These are phyloP conservation scores for Hermaeophaga mercurialis DNA, from an alignment of 2,888 invertebrate species.

Conservation along the genomic window DNA sequence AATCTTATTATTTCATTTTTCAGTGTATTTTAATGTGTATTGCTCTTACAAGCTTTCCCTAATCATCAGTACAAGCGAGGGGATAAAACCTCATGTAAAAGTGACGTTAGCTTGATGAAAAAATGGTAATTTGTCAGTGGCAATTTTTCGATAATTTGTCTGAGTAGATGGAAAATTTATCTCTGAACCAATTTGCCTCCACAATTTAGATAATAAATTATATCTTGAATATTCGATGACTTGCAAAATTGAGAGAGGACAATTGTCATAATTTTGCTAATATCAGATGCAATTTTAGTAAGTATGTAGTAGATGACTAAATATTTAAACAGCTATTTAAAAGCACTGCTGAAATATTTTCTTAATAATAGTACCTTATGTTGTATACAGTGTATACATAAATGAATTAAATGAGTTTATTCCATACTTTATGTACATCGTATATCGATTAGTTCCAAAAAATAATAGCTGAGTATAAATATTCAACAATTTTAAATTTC, in stretches of 20 bases:
- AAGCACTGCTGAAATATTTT: too few relatives aligned
- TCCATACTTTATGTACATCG: too few relatives aligned
- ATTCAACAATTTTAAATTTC: too few relatives aligned
- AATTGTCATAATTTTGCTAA: slow-evolving; percentile 8
- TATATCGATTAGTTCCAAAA: too few relatives aligned
- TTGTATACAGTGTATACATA: too few relatives aligned
- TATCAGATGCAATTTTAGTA: neutral
- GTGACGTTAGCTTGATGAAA: slow-evolving; percentile 23
- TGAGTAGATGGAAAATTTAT: neutral
- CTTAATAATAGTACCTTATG: too few relatives aligned
- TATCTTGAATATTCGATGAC: neutral
- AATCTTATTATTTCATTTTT: neutral
- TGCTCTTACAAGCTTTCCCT: neutral
- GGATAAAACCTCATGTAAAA: slow-evolving; percentile 17
- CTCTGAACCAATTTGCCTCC: slow-evolving; percentile 9
- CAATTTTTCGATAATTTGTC: slow-evolving; percentile 24
- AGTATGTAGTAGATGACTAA: too few relatives aligned
- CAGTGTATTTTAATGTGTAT: neutral
- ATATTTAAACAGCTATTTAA: too few relatives aligned
- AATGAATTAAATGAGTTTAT: too few relatives aligned
- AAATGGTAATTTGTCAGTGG: slow-evolving; percentile 27
- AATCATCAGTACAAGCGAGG: slow-evolving; percentile 12
- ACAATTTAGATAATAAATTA: slow-evolving; percentile 7
- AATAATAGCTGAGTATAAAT: too few relatives aligned
- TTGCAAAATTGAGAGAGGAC: slow-evolving; percentile 6